These are phyloP conservation scores for Noctua janthina DNA, from an alignment of 2,888 invertebrate genomes.

Conservation along the genomic window DNA sequence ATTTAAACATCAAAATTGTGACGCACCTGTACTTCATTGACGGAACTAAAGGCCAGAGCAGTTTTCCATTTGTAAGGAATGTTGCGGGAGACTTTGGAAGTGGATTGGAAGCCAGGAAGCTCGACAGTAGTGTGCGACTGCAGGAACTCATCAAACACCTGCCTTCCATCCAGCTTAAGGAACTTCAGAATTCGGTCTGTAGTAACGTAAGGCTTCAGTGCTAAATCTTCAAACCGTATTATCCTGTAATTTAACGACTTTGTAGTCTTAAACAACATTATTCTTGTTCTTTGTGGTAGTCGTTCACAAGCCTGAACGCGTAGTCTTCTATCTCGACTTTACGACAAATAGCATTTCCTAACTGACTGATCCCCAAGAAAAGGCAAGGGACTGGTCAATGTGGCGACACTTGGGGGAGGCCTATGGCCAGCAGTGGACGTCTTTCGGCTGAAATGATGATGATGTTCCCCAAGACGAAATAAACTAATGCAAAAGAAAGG, in stretches of 20 bases:
- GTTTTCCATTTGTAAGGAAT: conserved; percentile 96
- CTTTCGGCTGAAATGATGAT: too few species aligned
- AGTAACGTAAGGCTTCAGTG: conserved; percentile 93
- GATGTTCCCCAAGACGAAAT: neutral
- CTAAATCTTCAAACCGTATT: conserved; percentile 94
- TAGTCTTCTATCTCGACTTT: neutral
- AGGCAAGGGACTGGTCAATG: too few species aligned
- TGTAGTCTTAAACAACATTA: conserved; percentile 83
- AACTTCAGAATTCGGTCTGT: conserved; percentile 93
- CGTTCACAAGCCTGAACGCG: neutral
- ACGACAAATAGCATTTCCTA: neutral
- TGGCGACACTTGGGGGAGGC: too few species aligned
- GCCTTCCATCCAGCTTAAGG: conserved; percentile 92
- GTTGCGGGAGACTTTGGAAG: conserved; percentile 94
- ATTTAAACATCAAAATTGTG: neutral
- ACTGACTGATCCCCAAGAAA: neutral
- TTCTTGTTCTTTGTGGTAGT: neutral
- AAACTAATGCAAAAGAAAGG: too few species aligned
- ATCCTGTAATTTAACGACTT: conserved; percentile 64
- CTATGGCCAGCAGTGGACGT: too few species aligned
- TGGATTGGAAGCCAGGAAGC: conserved; percentile 95
- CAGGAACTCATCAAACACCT: conserved; percentile 93
- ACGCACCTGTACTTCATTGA: conserved; percentile 90
- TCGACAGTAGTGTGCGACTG: conserved; percentile 95
- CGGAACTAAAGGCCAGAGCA: conserved; percentile 93